Evolutionary conservation across 2,888 invertebrate genomes (phyloP).

Genomic region (Leptodirus hochenwartii): DNA sequence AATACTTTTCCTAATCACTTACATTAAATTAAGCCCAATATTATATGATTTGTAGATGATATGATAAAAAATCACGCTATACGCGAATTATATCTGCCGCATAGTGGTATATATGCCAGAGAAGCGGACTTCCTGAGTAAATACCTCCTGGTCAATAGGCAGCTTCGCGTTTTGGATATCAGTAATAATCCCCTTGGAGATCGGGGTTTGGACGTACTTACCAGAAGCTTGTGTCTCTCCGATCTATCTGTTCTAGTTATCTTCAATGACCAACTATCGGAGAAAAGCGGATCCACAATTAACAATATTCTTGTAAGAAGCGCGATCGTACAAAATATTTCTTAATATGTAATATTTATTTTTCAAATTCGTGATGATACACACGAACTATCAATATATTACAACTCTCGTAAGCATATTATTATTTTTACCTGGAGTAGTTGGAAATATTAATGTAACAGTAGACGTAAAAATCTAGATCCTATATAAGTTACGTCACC

Average conservation of each 20-base stretch:
- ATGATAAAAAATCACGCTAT: constrained; percentile 19
- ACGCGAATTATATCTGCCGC: constrained; percentile 22
- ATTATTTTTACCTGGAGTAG: too few relatives aligned
- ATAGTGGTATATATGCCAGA: constrained; percentile 22
- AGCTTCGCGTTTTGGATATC: constrained; percentile 22
- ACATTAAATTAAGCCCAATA: too few relatives aligned
- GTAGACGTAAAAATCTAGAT: too few relatives aligned
- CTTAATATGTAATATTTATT: not conserved
- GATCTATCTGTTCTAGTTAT: constrained; percentile 22
- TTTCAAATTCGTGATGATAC: too few relatives aligned
- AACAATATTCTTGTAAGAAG: constrained; percentile 22
- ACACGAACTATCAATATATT: too few relatives aligned
- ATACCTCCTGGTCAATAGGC: constrained; percentile 19
- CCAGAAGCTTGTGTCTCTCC: constrained; percentile 21
- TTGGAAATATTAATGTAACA: too few relatives aligned
- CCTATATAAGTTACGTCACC: too few relatives aligned
- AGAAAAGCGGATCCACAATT: constrained; percentile 22
- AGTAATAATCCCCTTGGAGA: constrained; percentile 25
- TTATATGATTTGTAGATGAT: constrained; percentile 18
- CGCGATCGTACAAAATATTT: not conserved
- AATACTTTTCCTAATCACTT: too few relatives aligned
- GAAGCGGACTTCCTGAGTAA: constrained; percentile 22
- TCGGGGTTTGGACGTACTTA: constrained; percentile 21
- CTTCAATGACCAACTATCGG: constrained; percentile 23
- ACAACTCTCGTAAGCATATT: too few relatives aligned